Evolutionary conservation across 1,140 invertebrate genomes (phyloP).

Genomic region (Frieseomelitta varia): DNA sequence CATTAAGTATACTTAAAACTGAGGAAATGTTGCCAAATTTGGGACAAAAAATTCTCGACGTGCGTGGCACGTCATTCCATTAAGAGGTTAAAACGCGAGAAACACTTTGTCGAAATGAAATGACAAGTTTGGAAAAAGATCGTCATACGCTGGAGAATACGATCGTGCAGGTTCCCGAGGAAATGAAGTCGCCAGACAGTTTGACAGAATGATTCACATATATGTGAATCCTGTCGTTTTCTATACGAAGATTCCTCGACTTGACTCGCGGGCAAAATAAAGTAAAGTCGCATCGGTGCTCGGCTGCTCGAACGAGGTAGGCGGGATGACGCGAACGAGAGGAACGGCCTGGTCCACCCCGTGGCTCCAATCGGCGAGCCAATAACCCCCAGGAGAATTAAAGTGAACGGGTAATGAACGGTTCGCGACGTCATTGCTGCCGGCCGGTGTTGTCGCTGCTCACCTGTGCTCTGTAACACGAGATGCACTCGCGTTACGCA

Average conservation of each 20-base stretch:
- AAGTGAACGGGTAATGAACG: constrained; percentile 57
- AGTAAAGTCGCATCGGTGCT: constrained; percentile 29
- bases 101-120: too few species aligned
- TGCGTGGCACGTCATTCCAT: too few species aligned
- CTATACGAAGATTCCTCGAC: background rate
- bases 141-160: too few species aligned
- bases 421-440: constrained; percentile 13
- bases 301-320: constrained; percentile 45
- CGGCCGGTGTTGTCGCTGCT: constrained; percentile 22
- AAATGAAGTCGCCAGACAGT: background rate
- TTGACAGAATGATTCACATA: background rate
- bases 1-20: too few species aligned
- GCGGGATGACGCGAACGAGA: constrained; percentile 56
- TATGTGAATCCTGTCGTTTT: constrained; percentile 1
- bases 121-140: too few species aligned
- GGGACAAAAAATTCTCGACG: too few species aligned
- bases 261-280: constrained; percentile 20
- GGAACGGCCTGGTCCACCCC: constrained; percentile 37
- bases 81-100: too few species aligned
- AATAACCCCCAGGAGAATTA: constrained; percentile 61
- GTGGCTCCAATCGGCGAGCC: constrained; percentile 29
- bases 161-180: background rate
- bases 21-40: too few species aligned
- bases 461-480: constrained; percentile 69
- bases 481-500: constrained; percentile 71